These are phyloP conservation scores for Zosterops pallidus DNA, from an alignment of 2,113 vertebrate genomes.

Conservation along the genomic window DNA sequence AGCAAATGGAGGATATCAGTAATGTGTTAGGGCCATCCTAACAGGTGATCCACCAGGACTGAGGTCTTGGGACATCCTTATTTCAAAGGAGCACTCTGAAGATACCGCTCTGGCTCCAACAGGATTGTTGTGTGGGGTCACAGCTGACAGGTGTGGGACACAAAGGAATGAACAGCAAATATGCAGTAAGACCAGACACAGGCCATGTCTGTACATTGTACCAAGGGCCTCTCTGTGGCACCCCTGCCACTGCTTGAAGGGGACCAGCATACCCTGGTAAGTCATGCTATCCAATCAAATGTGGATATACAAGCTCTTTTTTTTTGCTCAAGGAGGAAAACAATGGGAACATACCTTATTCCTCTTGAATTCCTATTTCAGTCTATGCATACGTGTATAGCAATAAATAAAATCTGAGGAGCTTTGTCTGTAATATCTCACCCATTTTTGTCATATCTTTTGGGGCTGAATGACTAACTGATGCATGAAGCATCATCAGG, in stretches of 20 bases:
- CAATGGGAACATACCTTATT: not conserved
- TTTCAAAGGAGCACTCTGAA: not conserved
- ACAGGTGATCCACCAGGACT: not conserved
- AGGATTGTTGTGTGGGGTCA: not conserved
- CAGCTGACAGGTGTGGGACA: not conserved
- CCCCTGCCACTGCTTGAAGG: not conserved
- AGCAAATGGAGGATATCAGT: not conserved
- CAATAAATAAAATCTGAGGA: not conserved
- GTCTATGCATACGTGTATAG: not conserved
- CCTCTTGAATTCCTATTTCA: not conserved
- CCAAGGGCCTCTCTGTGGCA: not conserved
- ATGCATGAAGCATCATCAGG: not conserved
- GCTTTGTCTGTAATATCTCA: not conserved
- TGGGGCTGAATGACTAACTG: not conserved
- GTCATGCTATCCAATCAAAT: not conserved
- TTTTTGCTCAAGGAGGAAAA: not conserved
- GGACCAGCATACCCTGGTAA: not conserved
- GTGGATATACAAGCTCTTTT: not conserved
- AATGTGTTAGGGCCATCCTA: not conserved
- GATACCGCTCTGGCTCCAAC: not conserved
- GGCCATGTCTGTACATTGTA: too few relatives aligned
- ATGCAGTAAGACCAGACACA: not conserved
- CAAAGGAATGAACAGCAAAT: not conserved
- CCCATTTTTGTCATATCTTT: not conserved
- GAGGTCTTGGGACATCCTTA: not conserved